These are phyloP conservation scores for Apogon talboti DNA, from an alignment of 2,797 vertebrate species.

Conservation along the genomic window DNA sequence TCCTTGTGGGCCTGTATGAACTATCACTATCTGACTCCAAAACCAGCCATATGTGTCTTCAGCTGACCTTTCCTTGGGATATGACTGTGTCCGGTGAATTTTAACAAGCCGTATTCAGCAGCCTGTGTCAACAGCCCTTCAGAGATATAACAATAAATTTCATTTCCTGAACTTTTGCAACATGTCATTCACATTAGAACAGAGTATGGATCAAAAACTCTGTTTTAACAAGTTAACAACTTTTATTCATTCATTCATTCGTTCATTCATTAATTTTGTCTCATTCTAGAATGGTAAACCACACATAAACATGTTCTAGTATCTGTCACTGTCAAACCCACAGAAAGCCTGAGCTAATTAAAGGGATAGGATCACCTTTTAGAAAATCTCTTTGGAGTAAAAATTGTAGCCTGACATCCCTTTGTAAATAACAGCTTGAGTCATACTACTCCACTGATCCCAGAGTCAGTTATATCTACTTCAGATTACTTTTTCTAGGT, in stretches of 20 bases:
- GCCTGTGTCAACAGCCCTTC: constrained; percentile 16
- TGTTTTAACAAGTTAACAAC: constrained; percentile 4
- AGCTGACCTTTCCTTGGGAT: constrained; percentile 41
- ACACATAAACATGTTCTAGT: constrained; percentile 31
- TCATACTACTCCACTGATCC: not conserved
- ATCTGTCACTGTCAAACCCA: constrained; percentile 12
- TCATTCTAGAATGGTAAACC: constrained; percentile 16
- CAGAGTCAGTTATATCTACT: constrained; percentile 4
- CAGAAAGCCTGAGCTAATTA: constrained; percentile 36
- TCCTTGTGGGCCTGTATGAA: constrained; percentile 22
- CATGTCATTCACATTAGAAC: constrained; percentile 25
- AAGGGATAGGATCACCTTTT: constrained; percentile 29
- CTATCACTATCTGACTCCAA: constrained; percentile 24
- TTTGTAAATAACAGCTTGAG: constrained; percentile 28
- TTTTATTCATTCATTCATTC: not conserved
- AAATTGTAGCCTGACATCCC: constrained; percentile 6
- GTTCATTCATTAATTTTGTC: not conserved
- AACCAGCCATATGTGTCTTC: constrained; percentile 25
- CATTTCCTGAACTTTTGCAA: constrained; percentile 24
- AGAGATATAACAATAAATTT: constrained; percentile 27
- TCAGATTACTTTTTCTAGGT: constrained; percentile 21
- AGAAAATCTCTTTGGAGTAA: constrained; percentile 15
- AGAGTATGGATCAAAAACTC: not conserved
- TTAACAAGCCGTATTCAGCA: constrained; percentile 34
- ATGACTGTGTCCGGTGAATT: constrained; percentile 7